Percentiles rank a stretch among this genome's conserved stretches.
Evolutionary conservation across 1,140 invertebrate species (phyloP).

Genomic region (Mya arenaria): DNA sequence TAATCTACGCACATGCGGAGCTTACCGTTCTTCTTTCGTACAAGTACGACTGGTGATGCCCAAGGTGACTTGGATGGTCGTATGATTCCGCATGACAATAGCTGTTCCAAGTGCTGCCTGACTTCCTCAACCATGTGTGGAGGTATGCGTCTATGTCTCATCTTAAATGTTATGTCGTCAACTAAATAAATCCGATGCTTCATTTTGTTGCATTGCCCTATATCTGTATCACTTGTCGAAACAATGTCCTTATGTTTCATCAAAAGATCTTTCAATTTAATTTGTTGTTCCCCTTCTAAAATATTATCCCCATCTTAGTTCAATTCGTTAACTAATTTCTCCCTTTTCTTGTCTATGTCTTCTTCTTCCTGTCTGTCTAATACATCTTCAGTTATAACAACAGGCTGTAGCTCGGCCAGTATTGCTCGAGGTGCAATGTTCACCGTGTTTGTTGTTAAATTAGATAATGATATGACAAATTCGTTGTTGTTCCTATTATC

Average conservation of each 20-base stretch:
- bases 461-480: not conserved
- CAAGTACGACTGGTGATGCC: too few species aligned
- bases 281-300: not conserved
- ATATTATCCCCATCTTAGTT: conserved; percentile 7
- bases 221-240: not conserved
- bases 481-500: not conserved
- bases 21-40: too few species aligned
- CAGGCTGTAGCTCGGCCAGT: conserved; percentile 7
- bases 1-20: too few species aligned
- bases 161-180: not conserved
- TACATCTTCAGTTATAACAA: conserved; percentile 13
- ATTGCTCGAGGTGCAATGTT: conserved; percentile 12
- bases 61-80: too few species aligned
- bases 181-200: not conserved
- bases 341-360: conserved; percentile 2
- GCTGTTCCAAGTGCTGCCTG: too few species aligned
- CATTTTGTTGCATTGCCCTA: not conserved
- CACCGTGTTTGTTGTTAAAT: conserved; percentile 8
- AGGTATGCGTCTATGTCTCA: too few species aligned
- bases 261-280: not conserved
- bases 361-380: conserved; percentile 8
- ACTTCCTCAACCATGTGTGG: too few species aligned
- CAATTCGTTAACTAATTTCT: conserved; percentile 5
- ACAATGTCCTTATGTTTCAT: not conserved
- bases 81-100: too few species aligned